A percentile compares a stretch with the other conserved stretches of the same genome.
Conservation (phyloP, 2,888 invertebrate species). For the Notocelia uddmanniana region DNA sequence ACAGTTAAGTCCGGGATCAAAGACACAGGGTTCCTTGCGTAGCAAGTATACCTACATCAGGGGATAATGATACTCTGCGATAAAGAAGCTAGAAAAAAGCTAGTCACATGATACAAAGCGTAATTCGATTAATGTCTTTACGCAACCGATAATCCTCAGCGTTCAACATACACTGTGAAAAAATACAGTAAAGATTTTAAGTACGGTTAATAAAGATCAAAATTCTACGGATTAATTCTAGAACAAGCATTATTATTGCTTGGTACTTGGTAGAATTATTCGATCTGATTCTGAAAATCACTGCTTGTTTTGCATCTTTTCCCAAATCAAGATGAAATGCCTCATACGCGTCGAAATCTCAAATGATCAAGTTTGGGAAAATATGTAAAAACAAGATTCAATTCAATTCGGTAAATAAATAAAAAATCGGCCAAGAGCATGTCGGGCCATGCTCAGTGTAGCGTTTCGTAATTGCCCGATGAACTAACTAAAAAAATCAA, state of each 20-base stretch:
- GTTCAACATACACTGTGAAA: slow-evolving; percentile 51
- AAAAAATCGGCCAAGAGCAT: no score
- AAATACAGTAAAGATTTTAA: slow-evolving; percentile 51
- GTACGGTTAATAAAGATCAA: background rate
- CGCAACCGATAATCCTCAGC: slow-evolving; percentile 57
- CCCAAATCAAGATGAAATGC: no score
- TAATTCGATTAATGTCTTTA: slow-evolving; percentile 59
- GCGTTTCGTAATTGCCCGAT: no score
- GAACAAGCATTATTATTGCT: no score
- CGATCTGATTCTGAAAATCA: background rate
- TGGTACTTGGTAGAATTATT: no score
- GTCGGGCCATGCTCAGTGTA: no score
- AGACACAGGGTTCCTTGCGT: slow-evolving; percentile 12
- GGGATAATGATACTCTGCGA: slow-evolving; percentile 16
- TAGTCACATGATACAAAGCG: slow-evolving; percentile 26
- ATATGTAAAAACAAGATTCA: background rate
- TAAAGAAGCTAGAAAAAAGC: slow-evolving; percentile 32
- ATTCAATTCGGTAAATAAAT: background rate
- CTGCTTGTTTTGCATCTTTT: background rate
- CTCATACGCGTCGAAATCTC: background rate
- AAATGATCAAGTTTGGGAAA: background rate
- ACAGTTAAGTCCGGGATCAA: slow-evolving; percentile 1
- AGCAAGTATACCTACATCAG: background rate
- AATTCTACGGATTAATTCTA: no score
- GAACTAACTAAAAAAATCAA: no score